A percentile compares a stretch with the other conserved stretches of the same genome.
Evolutionary conservation across 2,797 vertebrate species (phyloP).

Genomic region (Channa striata): DNA sequence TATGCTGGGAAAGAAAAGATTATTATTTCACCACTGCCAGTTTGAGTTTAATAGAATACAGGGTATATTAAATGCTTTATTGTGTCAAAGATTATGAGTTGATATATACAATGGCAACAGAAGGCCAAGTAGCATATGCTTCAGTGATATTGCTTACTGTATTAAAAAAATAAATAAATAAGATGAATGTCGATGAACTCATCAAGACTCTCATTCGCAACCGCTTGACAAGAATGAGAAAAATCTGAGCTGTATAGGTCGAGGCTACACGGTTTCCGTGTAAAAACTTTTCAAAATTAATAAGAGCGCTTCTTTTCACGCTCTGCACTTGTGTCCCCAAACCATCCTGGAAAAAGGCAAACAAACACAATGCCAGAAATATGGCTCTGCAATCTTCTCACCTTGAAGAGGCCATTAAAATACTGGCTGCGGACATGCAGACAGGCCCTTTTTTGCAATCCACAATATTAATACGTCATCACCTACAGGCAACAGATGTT

Average conservation of each 20-base stretch:
- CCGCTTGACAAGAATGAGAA: slow-evolving; percentile 13
- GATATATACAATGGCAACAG: slow-evolving; percentile 3
- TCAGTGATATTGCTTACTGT: background rate
- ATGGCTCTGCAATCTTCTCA: background rate
- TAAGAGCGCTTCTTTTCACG: slow-evolving; percentile 15
- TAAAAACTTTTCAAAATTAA: slow-evolving; percentile 6
- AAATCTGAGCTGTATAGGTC: slow-evolving; percentile 7
- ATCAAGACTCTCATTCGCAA: background rate
- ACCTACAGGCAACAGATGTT: slow-evolving; percentile 22
- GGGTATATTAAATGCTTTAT: background rate
- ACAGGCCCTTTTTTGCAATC: slow-evolving; percentile 4
- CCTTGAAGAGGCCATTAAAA: slow-evolving; percentile 6
- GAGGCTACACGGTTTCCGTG: background rate
- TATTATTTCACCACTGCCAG: background rate
- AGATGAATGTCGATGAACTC: slow-evolving; percentile 20
- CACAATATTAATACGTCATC: slow-evolving; percentile 29
- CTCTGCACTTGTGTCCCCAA: slow-evolving; percentile 14
- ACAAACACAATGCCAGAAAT: background rate
- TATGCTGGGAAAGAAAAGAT: slow-evolving; percentile 81
- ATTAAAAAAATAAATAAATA: background rate
- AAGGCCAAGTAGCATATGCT: background rate
- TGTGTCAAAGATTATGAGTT: background rate
- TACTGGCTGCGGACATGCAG: slow-evolving; percentile 2
- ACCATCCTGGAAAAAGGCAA: slow-evolving; percentile 1
- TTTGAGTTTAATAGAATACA: background rate